These are phyloP conservation scores for Drosophila melanica DNA, from an alignment of 1,140 invertebrate species.

Conservation along the genomic window DNA sequence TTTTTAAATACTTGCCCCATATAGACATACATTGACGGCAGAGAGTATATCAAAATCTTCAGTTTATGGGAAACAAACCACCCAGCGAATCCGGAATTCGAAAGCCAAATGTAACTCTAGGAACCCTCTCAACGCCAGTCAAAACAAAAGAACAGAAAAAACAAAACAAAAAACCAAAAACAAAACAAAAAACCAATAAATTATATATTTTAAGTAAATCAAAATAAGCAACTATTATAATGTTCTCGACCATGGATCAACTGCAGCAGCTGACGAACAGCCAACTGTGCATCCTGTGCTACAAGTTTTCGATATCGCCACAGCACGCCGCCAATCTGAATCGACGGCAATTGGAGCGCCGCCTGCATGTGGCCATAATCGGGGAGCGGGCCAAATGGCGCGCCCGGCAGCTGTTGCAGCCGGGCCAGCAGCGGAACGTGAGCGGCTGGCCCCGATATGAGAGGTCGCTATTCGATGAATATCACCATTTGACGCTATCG, in stretches of 20 bases:
- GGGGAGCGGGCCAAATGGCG: slow-evolving; percentile 42
- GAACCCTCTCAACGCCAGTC: slow-evolving; percentile 5
- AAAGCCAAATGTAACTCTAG: background rate
- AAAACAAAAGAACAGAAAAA: background rate
- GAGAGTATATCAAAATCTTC: slow-evolving; percentile 10
- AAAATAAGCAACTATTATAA: background rate
- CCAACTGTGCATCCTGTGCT: slow-evolving; percentile 48
- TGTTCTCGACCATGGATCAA: slow-evolving; percentile 22
- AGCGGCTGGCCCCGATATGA: background rate
- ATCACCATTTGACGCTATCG: background rate
- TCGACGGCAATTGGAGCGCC: slow-evolving; percentile 38
- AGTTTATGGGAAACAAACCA: background rate
- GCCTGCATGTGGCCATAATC: slow-evolving; percentile 54
- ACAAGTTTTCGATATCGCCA: slow-evolving; percentile 16
- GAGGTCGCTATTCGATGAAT: background rate
- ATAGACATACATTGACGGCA: background rate
- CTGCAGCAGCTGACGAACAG: slow-evolving; percentile 30
- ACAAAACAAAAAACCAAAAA: background rate
- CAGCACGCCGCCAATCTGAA: slow-evolving; percentile 1
- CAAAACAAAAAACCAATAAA: background rate
- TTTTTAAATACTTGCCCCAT: background rate
- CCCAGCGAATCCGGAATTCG: background rate
- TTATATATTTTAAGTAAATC: background rate
- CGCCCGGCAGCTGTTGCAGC: slow-evolving; percentile 32
- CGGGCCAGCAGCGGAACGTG: background rate